A percentile compares a stretch with the other conserved stretches of the same genome.
Evolutionary conservation across 2,888 invertebrate genomes (phyloP).

Genomic region (Pterostichus niger): DNA sequence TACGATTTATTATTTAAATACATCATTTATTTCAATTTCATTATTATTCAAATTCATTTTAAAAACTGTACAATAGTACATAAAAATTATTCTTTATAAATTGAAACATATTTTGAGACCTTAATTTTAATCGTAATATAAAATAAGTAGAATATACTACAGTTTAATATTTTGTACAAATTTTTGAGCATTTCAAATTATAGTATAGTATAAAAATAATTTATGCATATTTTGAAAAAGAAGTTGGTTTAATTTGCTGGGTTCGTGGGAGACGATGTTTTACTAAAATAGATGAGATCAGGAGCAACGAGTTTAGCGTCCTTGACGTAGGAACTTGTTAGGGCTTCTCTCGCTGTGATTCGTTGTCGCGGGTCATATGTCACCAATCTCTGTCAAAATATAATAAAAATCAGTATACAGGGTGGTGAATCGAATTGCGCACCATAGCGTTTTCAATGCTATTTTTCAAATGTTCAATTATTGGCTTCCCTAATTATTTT

Average conservation of each 20-base stretch:
- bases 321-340: conserved; percentile 88
- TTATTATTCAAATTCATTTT: not conserved
- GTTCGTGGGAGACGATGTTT: conserved; percentile 47
- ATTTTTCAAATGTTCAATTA: too few relatives aligned
- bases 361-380: conserved; percentile 90
- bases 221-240: conserved; percentile 20
- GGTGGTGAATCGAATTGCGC: too few relatives aligned
- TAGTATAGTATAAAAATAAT: not conserved
- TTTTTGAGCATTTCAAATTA: not conserved
- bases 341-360: conserved; percentile 89
- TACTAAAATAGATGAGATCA: conserved; percentile 76
- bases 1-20: not conserved
- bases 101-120: too few relatives aligned
- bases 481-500: too few relatives aligned
- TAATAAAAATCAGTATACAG: too few relatives aligned
- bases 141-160: too few relatives aligned
- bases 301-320: conserved; percentile 84
- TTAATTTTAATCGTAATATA: too few relatives aligned
- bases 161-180: not conserved
- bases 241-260: too few relatives aligned
- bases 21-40: not conserved
- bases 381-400: conserved; percentile 78
- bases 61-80: not conserved
- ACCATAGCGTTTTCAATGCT: too few relatives aligned
- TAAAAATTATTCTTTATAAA: not conserved